Evolutionary conservation across 1,140 invertebrate genomes (phyloP).

Genomic region (Arctopsyche grandis): DNA sequence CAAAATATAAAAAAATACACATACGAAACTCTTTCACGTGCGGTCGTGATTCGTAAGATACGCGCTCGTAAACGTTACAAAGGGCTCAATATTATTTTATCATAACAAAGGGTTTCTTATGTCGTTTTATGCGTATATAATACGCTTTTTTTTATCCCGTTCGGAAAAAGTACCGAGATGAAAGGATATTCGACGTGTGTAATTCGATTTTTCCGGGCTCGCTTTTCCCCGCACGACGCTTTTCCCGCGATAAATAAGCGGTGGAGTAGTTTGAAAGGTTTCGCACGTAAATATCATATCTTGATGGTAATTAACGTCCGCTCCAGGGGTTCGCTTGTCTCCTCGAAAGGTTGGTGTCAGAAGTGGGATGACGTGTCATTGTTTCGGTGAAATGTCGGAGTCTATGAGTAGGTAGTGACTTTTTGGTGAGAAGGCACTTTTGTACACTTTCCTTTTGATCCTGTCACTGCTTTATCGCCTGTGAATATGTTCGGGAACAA

Average conservation of each 20-base stretch:
- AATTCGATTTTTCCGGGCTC: not conserved
- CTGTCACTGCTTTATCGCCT: not conserved
- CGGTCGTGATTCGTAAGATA: not conserved
- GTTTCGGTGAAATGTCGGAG: no score
- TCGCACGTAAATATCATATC: constrained; percentile 2
- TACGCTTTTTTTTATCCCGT: not conserved
- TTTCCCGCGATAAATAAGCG: not conserved
- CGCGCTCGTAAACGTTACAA: not conserved
- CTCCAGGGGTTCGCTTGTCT: no score
- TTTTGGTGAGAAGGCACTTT: not conserved
- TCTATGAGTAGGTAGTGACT: not conserved
- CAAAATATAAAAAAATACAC: not conserved
- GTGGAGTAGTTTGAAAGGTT: no score
- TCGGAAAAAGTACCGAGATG: not conserved
- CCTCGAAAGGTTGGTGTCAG: no score
- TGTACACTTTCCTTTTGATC: no score
- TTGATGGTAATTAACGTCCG: not conserved
- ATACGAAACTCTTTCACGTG: not conserved
- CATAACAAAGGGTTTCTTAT: constrained; percentile 26
- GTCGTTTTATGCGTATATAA: not conserved
- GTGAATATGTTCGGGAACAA: constrained; percentile 1
- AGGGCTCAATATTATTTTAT: constrained; percentile 28
- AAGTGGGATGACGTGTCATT: not conserved
- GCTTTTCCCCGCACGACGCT: no score
- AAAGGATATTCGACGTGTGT: constrained; percentile 15